Conservation (phyloP, 1,140 invertebrate genomes). For the Diplogasteroides magnus region DNA sequence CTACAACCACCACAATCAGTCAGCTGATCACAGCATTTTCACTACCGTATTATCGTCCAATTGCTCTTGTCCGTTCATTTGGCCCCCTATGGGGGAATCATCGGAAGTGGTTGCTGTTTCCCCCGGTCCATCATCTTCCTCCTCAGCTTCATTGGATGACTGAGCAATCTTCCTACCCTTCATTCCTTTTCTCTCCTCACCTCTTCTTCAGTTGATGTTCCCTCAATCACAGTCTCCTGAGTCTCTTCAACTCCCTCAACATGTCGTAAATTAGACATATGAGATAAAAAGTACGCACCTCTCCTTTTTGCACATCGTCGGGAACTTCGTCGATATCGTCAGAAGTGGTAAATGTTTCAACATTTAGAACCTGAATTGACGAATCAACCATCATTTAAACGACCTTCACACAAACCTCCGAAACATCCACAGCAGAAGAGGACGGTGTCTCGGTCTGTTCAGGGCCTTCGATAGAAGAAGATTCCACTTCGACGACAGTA, state of each 20-base stretch:
- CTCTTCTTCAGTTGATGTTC: neutral
- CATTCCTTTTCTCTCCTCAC: neutral
- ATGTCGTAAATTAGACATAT: no score
- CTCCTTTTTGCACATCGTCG: no score
- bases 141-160: neutral
- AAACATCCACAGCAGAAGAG: neutral
- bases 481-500: neutral
- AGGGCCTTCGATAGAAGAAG: no score
- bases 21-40: no score
- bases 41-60: no score
- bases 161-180: neutral
- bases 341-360: no score
- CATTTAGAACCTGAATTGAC: neutral
- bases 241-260: neutral
- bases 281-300: no score
- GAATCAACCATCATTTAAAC: neutral
- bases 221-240: neutral
- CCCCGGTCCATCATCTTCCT: neutral
- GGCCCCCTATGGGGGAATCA: neutral
- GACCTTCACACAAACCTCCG: neutral
- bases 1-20: no score
- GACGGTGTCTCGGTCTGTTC: neutral
- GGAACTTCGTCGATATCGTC: no score
- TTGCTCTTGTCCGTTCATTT: neutral
- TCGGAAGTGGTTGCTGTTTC: neutral